Percentiles rank a stretch among this genome's conserved stretches.
Evolutionary conservation across 2,888 invertebrate genomes (phyloP).

Genomic region (Brenthis daphne): DNA sequence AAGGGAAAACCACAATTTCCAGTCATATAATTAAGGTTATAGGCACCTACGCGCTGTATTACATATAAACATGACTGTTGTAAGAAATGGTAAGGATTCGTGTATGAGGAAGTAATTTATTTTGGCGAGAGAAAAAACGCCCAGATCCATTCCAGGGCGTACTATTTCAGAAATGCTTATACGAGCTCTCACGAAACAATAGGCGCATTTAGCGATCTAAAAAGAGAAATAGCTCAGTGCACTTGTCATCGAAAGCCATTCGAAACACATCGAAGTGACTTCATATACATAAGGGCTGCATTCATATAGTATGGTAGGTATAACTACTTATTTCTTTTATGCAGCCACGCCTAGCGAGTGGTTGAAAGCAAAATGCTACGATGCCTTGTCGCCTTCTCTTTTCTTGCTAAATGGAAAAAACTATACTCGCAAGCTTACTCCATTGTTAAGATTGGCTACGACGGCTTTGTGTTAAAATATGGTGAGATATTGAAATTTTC

Average conservation of each 20-base stretch:
- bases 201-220: slow-evolving; percentile 74
- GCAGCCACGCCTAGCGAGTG: slow-evolving; percentile 67
- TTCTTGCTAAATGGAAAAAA: slow-evolving; percentile 74
- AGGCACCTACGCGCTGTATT: too few relatives aligned
- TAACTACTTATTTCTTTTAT: slow-evolving; percentile 66
- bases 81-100: too few relatives aligned
- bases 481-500: slow-evolving; percentile 36
- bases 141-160: slow-evolving; percentile 45
- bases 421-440: slow-evolving; percentile 65
- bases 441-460: slow-evolving; percentile 72
- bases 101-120: slow-evolving; percentile 42
- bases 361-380: slow-evolving; percentile 65
- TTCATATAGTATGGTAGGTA: slow-evolving; percentile 52
- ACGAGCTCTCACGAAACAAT: slow-evolving; percentile 66
- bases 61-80: too few relatives aligned
- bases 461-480: slow-evolving; percentile 59
- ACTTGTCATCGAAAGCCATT: slow-evolving; percentile 80
- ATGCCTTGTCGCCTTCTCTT: slow-evolving; percentile 67
- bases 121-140: slow-evolving; percentile 41
- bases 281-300: slow-evolving; percentile 61
- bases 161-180: slow-evolving; percentile 55
- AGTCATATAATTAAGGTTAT: too few relatives aligned
- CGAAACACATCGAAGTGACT: slow-evolving; percentile 69
- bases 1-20: too few relatives aligned
- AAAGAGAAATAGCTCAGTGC: slow-evolving; percentile 71